Evolutionary conservation across 2,113 vertebrate genomes (phyloP).

Genomic region (Megatriorchis doriae): DNA sequence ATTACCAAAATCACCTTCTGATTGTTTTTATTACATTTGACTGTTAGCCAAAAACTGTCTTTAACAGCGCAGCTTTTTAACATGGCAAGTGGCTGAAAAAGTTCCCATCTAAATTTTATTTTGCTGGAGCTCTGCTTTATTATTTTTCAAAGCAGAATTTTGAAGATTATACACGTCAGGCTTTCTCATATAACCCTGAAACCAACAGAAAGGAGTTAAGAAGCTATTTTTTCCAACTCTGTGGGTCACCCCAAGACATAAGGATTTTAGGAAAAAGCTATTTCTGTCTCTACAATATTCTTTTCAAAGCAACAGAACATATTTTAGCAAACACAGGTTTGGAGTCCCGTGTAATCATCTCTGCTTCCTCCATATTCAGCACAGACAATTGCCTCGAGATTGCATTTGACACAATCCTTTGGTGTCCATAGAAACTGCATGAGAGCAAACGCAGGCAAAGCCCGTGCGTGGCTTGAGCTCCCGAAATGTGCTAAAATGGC

Average conservation of each 20-base stretch:
- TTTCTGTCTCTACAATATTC: neutral
- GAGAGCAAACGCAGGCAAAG: neutral
- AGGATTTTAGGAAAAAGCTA: neutral
- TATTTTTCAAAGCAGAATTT: neutral
- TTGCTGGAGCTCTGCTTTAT: neutral
- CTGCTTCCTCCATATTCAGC: neutral
- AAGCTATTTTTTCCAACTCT: neutral
- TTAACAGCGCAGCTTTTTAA: neutral
- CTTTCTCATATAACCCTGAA: neutral
- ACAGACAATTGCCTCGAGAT: neutral
- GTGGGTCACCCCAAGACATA: neutral
- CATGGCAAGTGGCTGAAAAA: neutral
- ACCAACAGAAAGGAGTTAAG: neutral
- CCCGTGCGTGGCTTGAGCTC: neutral
- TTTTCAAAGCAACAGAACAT: neutral
- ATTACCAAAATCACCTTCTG: neutral
- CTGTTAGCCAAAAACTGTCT: neutral
- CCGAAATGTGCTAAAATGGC: neutral
- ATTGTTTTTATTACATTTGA: neutral
- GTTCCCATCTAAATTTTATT: neutral
- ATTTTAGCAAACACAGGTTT: neutral
- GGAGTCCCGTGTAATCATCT: neutral
- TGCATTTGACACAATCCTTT: neutral
- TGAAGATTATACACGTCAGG: neutral
- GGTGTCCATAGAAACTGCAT: slow-evolving; percentile 40